These are phyloP conservation scores for Sebastes trivittatus DNA, from an alignment of 2,797 vertebrate species.

Conservation along the genomic window DNA sequence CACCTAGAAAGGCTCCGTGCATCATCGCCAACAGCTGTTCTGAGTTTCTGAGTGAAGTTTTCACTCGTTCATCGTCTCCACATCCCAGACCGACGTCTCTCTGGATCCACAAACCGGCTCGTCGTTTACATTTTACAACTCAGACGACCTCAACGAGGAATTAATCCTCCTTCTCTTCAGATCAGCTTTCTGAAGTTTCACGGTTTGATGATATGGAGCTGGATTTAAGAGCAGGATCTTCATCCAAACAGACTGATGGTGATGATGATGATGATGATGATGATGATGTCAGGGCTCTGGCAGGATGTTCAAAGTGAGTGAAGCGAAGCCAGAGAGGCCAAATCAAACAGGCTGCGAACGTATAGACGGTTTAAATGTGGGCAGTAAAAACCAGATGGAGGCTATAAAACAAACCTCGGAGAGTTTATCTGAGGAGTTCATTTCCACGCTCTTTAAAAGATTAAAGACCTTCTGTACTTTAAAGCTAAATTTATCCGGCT, in stretches of 20 bases:
- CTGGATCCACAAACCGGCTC: background rate
- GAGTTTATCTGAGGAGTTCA: background rate
- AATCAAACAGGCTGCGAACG: slow-evolving; percentile 12
- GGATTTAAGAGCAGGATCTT: slow-evolving; percentile 2
- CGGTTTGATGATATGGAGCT: background rate
- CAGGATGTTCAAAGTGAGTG: slow-evolving; percentile 28
- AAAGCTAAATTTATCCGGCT: background rate
- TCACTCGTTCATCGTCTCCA: background rate
- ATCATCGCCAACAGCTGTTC: no score
- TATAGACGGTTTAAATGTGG: slow-evolving; percentile 15
- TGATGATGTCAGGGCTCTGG: slow-evolving; percentile 11
- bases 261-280: no score
- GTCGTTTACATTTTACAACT: background rate
- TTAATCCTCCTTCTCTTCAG: background rate
- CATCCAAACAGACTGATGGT: background rate
- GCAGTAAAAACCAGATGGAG: slow-evolving; percentile 39
- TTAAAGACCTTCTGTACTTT: background rate
- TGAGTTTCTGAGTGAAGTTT: no score
- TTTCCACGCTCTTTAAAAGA: background rate
- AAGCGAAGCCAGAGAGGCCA: slow-evolving; percentile 5
- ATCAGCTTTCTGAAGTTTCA: background rate
- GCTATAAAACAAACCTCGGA: slow-evolving; percentile 24
- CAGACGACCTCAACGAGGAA: background rate
- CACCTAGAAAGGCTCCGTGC: no score
- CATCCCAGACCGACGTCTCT: background rate